These are phyloP conservation scores for Oryzaephilus surinamensis DNA, from an alignment of 1,140 invertebrate genomes.

Conservation along the genomic window DNA sequence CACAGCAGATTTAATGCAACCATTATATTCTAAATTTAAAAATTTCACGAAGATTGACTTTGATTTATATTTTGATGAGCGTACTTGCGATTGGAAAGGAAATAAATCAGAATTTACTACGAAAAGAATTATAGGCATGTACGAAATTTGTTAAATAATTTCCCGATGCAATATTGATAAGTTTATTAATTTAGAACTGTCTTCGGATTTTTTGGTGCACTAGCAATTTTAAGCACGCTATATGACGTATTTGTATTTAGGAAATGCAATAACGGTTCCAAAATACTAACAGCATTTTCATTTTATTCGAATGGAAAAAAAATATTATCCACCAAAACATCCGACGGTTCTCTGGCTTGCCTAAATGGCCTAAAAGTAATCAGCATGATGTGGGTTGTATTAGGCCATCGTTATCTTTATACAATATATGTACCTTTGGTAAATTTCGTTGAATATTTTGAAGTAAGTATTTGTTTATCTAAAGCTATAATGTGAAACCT, in stretches of 20 bases:
- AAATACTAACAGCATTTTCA: slow-evolving; percentile 27
- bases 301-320: slow-evolving; percentile 30
- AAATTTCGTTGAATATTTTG: too few relatives aligned
- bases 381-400: slow-evolving; percentile 52
- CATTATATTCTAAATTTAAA: neutral
- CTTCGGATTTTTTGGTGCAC: slow-evolving; percentile 3
- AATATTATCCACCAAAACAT: slow-evolving; percentile 24
- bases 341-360: slow-evolving; percentile 32
- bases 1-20: slow-evolving; percentile 1
- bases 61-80: slow-evolving; percentile 3
- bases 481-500: too few relatives aligned
- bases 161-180: slow-evolving; percentile 18
- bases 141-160: neutral
- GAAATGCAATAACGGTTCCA: slow-evolving; percentile 15
- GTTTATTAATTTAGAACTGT: slow-evolving; percentile 25
- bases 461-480: slow-evolving; percentile 25
- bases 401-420: slow-evolving; percentile 41
- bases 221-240: slow-evolving; percentile 3
- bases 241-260: slow-evolving; percentile 6
- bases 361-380: slow-evolving; percentile 46
- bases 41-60: slow-evolving; percentile 1
- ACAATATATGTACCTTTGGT: slow-evolving; percentile 7
- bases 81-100: slow-evolving; percentile 8
- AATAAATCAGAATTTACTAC: neutral
- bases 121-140: slow-evolving; percentile 8